These are phyloP conservation scores for Teleogryllus occipitalis DNA, from an alignment of 1,140 invertebrate species.

Conservation along the genomic window DNA sequence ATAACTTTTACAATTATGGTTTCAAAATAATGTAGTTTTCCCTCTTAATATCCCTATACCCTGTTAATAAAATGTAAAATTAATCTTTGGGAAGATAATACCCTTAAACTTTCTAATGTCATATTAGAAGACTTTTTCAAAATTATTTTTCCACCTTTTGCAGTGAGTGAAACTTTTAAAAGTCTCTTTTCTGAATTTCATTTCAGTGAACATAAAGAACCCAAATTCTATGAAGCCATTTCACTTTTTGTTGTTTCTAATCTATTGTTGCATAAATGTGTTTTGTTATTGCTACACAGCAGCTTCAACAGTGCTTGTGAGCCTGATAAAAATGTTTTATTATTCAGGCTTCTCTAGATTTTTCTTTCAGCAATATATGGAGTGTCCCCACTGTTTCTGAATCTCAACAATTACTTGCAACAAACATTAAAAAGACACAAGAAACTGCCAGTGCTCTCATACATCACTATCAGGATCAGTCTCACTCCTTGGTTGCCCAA, in stretches of 20 bases:
- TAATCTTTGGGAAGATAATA: neutral
- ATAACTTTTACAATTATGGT: neutral
- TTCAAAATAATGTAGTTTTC: neutral
- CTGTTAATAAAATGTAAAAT: neutral
- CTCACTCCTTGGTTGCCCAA: conserved; percentile 55
- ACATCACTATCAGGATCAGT: conserved; percentile 56
- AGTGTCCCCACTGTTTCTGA: neutral
- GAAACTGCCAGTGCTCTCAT: conserved; percentile 27
- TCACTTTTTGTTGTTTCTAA: neutral
- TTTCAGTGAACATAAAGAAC: neutral
- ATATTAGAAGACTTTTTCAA: neutral
- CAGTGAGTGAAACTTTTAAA: neutral
- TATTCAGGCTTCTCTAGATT: neutral
- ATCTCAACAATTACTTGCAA: neutral
- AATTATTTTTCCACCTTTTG: neutral
- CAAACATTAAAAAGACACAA: neutral
- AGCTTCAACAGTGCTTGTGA: neutral
- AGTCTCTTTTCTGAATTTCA: neutral
- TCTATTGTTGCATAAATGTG: neutral
- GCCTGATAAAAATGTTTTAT: neutral
- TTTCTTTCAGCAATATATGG: neutral
- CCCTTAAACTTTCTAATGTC: neutral
- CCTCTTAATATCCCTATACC: neutral
- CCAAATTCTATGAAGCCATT: neutral
- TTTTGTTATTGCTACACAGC: neutral